Conservation (phyloP, 2,113 vertebrate genomes). For the Procavia capensis region DNA sequence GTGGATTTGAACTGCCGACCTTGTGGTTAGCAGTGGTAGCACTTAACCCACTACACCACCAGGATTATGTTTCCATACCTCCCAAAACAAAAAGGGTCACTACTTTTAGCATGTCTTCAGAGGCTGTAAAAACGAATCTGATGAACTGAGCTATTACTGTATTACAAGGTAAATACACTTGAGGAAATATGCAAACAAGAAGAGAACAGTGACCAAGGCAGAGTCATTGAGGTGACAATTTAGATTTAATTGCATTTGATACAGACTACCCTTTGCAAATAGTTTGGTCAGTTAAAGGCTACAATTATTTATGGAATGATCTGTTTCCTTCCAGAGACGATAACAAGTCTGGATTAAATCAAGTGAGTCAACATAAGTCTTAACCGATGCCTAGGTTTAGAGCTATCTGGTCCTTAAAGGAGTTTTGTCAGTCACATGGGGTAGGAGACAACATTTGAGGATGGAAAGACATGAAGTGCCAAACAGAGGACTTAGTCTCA, state of each 20-base stretch:
- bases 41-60: no score
- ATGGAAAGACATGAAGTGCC: conserved; percentile 67
- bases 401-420: conserved; percentile 75
- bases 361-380: conserved; percentile 79
- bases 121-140: conserved; percentile 2
- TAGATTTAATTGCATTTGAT: conserved; percentile 74
- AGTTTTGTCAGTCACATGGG: conserved; percentile 78
- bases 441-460: conserved; percentile 78
- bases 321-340: conserved; percentile 73
- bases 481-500: conserved; percentile 63
- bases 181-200: conserved; percentile 43
- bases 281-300: conserved; percentile 72
- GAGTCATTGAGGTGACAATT: conserved; percentile 72
- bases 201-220: conserved; percentile 43
- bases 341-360: conserved; percentile 79
- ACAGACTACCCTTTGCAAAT: conserved; percentile 76
- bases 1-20: no score
- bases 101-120: background rate
- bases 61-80: background rate
- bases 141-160: conserved; percentile 19
- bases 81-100: background rate
- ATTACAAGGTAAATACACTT: conserved; percentile 5
- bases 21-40: no score
- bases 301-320: conserved; percentile 71
- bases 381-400: conserved; percentile 77